phyloP scores from a whole-genome alignment of 2,888 invertebrate species.

The Zootermopsis nevadensis region DNA sequence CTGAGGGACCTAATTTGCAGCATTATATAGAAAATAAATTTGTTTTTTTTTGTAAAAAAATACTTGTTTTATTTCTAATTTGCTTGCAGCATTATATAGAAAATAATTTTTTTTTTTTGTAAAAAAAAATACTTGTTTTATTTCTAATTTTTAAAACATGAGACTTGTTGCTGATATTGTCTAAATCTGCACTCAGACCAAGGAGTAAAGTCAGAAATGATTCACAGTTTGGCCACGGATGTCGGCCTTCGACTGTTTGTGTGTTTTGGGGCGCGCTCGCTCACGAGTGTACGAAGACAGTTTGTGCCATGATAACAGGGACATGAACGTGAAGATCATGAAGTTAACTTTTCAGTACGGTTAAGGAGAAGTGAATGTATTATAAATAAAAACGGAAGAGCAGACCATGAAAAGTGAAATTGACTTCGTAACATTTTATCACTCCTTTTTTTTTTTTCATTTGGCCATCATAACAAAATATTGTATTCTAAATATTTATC shows the following conservation, averaged over 20 bases:
- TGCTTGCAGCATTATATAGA: not conserved
- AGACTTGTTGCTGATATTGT: too few relatives aligned
- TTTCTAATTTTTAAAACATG: not conserved
- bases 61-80: not conserved
- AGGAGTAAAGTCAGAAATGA: too few relatives aligned
- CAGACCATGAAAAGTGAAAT: not conserved
- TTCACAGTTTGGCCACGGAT: too few relatives aligned
- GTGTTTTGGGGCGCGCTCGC: not conserved
- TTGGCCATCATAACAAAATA: not conserved
- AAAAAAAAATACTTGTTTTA: not conserved
- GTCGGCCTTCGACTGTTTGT: too few relatives aligned
- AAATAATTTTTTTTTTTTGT: not conserved
- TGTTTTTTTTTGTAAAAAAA: not conserved
- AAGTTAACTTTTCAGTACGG: not conserved
- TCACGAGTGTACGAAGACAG: not conserved
- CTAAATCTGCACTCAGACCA: too few relatives aligned
- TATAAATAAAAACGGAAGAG: not conserved
- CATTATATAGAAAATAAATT: not conserved
- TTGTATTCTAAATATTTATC: slow-evolving; percentile 17
- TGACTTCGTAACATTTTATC: not conserved
- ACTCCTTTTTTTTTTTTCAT: not conserved
- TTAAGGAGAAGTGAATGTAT: not conserved
- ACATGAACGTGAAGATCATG: not conserved
- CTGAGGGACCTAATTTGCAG: not conserved
- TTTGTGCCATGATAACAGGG: not conserved